phyloP scores from a whole-genome alignment of 2,888 invertebrate genomes.

The Drosophila mimica region DNA sequence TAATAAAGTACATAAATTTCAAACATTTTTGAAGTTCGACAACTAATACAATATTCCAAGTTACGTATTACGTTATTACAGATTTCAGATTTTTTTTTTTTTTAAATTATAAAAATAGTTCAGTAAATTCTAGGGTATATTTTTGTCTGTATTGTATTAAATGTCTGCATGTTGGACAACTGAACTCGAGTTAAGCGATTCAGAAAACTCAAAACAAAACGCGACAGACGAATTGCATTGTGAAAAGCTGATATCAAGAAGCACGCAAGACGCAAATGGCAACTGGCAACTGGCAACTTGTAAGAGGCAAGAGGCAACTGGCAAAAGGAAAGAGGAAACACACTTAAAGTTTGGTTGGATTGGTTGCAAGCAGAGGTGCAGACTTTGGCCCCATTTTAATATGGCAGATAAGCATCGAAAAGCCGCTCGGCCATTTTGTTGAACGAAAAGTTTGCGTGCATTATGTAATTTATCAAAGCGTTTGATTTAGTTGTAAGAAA shows the following conservation, averaged over 20 bases:
- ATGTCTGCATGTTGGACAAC: conserved; percentile 6
- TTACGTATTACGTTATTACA: background rate
- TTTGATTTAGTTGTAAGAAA: conserved; percentile 77
- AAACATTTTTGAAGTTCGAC: background rate
- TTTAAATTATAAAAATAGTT: background rate
- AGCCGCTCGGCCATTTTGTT: conserved; percentile 70
- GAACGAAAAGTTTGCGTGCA: conserved; percentile 68
- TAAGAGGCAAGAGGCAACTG: background rate
- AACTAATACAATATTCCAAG: too few relatives aligned
- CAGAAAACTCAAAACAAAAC: conserved; percentile 40
- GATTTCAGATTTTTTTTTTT: background rate
- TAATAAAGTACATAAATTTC: background rate
- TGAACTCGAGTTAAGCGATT: conserved; percentile 13
- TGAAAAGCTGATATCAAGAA: conserved; percentile 56
- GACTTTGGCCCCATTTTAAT: conserved; percentile 64
- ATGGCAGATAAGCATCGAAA: conserved; percentile 67
- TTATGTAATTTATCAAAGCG: conserved; percentile 73
- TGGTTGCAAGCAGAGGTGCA: conserved; percentile 8
- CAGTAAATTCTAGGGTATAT: background rate
- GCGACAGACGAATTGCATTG: conserved; percentile 37
- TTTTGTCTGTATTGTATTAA: background rate
- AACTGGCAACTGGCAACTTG: background rate
- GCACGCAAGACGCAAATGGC: conserved; percentile 52
- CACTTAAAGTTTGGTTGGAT: conserved; percentile 5
- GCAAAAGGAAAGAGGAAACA: background rate